Evolutionary conservation across 2,797 vertebrate species (phyloP).

Genomic region (Acanthiza pusilla): DNA sequence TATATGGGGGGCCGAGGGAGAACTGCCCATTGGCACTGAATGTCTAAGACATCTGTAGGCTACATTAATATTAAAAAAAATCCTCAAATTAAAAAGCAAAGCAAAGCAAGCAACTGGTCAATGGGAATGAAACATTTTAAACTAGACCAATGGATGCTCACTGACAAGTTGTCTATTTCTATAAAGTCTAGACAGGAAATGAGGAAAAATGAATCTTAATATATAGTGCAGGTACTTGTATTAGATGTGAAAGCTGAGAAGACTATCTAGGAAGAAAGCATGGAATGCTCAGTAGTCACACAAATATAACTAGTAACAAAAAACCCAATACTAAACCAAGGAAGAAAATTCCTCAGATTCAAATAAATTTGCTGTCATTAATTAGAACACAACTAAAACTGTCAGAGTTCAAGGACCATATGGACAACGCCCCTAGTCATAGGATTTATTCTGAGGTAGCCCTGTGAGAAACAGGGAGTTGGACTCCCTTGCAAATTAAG

Average conservation of each 20-base stretch:
- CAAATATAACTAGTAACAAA: neutral
- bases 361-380: neutral
- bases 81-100: neutral
- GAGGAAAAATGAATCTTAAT: neutral
- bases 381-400: neutral
- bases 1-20: neutral
- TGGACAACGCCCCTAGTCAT: neutral
- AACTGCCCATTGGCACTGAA: neutral
- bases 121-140: neutral
- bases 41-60: neutral
- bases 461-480: neutral
- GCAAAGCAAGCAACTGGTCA: neutral
- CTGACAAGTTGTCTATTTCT: neutral
- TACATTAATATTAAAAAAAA: neutral
- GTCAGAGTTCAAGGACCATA: neutral
- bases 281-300: neutral
- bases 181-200: neutral
- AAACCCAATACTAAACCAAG: fast-evolving
- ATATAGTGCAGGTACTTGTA: neutral
- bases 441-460: neutral
- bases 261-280: neutral
- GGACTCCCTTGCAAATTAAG: neutral
- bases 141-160: neutral
- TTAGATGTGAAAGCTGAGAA: neutral
- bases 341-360: neutral